A percentile compares a stretch with the other conserved stretches of the same genome.
Evolutionary conservation across 2,113 vertebrate genomes (phyloP).

Genomic region (Phocoena phocoena): DNA sequence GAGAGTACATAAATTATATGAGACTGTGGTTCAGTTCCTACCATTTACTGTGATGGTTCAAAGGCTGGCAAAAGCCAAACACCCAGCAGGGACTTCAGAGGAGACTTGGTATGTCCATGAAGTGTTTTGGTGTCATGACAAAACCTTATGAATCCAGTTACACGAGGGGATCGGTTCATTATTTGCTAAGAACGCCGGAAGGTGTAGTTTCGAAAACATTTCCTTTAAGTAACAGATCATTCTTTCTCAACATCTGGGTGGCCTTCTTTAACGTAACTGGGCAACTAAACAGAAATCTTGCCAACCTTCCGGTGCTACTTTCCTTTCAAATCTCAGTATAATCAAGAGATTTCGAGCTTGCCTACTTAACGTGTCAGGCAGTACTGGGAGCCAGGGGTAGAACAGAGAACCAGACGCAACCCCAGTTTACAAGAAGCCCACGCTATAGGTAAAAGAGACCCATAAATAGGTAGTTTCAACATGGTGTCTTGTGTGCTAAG

Average conservation of each 20-base stretch:
- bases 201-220: not conserved
- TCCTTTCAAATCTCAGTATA: not conserved
- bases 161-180: not conserved
- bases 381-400: not conserved
- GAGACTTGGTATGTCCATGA: not conserved
- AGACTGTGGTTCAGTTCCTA: not conserved
- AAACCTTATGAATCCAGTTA: not conserved
- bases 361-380: not conserved
- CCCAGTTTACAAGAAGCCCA: not conserved
- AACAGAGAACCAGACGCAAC: not conserved
- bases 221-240: not conserved
- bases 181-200: not conserved
- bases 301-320: not conserved
- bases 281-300: slow-evolving; percentile 9
- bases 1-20: not conserved
- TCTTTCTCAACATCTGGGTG: not conserved
- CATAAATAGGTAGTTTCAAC: not conserved
- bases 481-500: not conserved
- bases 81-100: not conserved
- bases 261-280: not conserved
- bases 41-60: not conserved
- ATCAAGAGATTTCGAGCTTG: not conserved
- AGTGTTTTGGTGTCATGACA: not conserved
- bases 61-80: not conserved
- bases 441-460: not conserved